These are phyloP conservation scores for Drosophila leonis DNA, from an alignment of 2,888 invertebrate species.

Conservation along the genomic window DNA sequence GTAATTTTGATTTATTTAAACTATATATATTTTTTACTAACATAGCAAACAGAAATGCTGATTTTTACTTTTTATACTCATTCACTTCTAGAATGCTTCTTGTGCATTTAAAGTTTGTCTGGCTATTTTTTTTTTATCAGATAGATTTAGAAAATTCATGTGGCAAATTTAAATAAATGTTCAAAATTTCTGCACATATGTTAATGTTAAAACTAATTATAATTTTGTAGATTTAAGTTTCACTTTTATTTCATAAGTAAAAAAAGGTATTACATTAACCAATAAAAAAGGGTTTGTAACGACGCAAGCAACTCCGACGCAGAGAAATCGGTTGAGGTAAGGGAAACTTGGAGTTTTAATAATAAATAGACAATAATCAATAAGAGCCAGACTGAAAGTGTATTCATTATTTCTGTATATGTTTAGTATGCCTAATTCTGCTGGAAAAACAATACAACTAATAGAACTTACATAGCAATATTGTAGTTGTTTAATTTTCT, in stretches of 20 bases:
- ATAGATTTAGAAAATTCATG: constrained; percentile 45
- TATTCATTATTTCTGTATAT: constrained; percentile 2
- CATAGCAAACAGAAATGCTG: constrained; percentile 67
- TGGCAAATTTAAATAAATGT: constrained; percentile 24
- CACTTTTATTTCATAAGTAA: constrained; percentile 46
- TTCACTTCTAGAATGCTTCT: constrained; percentile 39
- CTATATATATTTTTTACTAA: constrained; percentile 64
- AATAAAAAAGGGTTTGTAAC: constrained; percentile 36
- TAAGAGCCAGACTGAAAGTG: constrained; percentile 20
- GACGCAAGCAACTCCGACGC: constrained; percentile 32
- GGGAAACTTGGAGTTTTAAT: constrained; percentile 25
- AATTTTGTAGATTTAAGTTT: constrained; percentile 32
- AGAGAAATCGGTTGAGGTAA: constrained; percentile 22
- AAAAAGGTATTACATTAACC: constrained; percentile 45
- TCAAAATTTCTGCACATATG: constrained; percentile 19
- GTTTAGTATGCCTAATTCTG: constrained; percentile 30
- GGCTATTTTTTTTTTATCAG: constrained; percentile 63
- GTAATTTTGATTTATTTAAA: constrained; percentile 59
- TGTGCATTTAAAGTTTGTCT: constrained; percentile 68
- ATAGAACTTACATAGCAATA: constrained; percentile 49
- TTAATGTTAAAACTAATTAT: constrained; percentile 32
- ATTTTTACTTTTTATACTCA: constrained; percentile 37
- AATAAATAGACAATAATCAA: constrained; percentile 36
- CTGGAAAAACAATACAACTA: constrained; percentile 53
- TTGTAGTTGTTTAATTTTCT: constrained; percentile 35